Evolutionary conservation across 2,888 invertebrate genomes (phyloP).

Genomic region (Noctua fimbriata): DNA sequence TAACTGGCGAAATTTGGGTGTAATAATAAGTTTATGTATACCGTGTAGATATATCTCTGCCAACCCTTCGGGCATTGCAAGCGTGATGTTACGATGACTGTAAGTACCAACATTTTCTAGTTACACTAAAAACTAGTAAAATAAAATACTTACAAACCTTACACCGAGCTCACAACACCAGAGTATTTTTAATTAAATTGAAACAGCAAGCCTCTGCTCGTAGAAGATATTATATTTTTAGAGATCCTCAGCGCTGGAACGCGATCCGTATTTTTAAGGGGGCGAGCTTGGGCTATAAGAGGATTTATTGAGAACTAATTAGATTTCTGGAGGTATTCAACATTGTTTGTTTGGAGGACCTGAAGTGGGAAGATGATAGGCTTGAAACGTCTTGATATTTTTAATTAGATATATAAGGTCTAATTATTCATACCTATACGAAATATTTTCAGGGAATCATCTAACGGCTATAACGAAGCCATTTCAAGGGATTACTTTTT

Average conservation of each 20-base stretch:
- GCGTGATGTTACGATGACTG: not conserved
- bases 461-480: no score
- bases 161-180: conserved; percentile 36
- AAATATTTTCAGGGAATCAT: no score
- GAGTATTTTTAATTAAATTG: conserved; percentile 71
- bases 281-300: not conserved
- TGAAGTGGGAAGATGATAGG: not conserved
- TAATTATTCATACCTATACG: no score
- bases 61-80: not conserved
- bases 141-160: conserved; percentile 46
- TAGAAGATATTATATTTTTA: conserved; percentile 58
- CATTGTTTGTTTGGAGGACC: not conserved
- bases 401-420: not conserved
- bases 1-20: not conserved
- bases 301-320: conserved; percentile 23
- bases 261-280: conserved; percentile 41
- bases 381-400: not conserved
- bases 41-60: not conserved
- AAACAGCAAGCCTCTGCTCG: conserved; percentile 41
- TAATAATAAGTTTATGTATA: not conserved
- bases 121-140: conserved; percentile 14
- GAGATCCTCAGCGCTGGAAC: conserved; percentile 43
- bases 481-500: no score
- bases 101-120: not conserved
- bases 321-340: conserved; percentile 12